Evolutionary conservation across 1,140 invertebrate species (phyloP), one percentile per base, ranked within the genome.

Genomic region (Hestina assimilis): DNA sequence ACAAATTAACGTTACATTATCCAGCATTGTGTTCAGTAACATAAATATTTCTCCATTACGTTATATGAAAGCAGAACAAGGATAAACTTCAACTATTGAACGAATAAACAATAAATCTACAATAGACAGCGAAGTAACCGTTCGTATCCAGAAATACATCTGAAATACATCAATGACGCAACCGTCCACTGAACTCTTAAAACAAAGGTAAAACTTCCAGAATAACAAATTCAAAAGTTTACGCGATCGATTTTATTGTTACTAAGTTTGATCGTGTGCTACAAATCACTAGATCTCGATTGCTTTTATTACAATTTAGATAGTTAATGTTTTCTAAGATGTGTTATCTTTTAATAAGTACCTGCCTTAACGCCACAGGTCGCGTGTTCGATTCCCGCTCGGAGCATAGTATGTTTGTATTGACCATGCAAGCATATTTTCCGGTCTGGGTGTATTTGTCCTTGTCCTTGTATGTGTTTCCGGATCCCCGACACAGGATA

Each of bases 171-270:
- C 47, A 31, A 28, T 43, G 51, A 53, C 51, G 51, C 51, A 53
- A 43, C 40, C 38, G 51, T 50, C 51, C 51, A 33, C 26, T 42
- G 51, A 53, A 53, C 51, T 53, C 24, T 53, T 43, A 53, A 53
- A 53, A 53, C 51, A 53, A 53, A 53, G 40, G 51, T 42, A 53
- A 28, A 33, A 47, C 23, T 53, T 33, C 17, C 26, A 29, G 40
- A 31, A 53, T 43, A 53, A 53, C 40, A 43, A 43, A 43, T 53
- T 43, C 26, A 43, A n/a, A n/a, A n/a, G 51, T 43, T 53, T 53
- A 33, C 33, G 33, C 43, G 31, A 53, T 53, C 38, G 21, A 29
- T 14, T 52, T 53, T 53, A 53, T 43, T 45, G 42, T 45, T 45
- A 31, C 38, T 43, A 26, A 53, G 33, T 21, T 31, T 29, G 24